These are phyloP conservation scores for Portevinia maculata DNA, from an alignment of 2,888 invertebrate species.

Conservation along the genomic window DNA sequence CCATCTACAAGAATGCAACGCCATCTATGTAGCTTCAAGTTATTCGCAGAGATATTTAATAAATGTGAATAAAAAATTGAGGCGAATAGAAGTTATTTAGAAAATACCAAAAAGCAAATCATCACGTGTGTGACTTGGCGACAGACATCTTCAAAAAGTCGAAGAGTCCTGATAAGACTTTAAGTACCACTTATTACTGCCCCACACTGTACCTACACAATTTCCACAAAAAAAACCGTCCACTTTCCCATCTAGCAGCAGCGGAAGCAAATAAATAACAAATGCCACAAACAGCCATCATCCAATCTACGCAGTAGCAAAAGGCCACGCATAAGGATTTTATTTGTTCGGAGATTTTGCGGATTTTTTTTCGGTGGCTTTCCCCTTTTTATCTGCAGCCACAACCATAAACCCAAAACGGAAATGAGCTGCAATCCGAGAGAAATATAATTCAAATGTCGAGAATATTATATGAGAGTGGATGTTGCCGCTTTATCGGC, in stretches of 20 bases:
- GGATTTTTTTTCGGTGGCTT: constrained; percentile 17
- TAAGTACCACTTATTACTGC: background rate
- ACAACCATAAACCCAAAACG: constrained; percentile 54
- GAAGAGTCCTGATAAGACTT: no score
- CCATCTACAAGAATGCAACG: no score
- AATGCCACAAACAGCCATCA: constrained; percentile 20
- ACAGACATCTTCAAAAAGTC: no score
- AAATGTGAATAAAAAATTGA: no score
- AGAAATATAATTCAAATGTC: constrained; percentile 61
- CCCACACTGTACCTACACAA: background rate
- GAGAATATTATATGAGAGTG: constrained; percentile 30
- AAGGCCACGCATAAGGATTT: constrained; percentile 21
- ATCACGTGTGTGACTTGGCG: no score
- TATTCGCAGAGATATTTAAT: no score
- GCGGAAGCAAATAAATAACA: constrained; percentile 42
- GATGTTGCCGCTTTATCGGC: constrained; percentile 56
- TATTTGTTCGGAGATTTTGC: constrained; percentile 38
- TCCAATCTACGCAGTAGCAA: constrained; percentile 20
- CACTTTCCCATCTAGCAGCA: constrained; percentile 6
- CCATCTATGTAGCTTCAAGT: no score
- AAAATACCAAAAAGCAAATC: no score
- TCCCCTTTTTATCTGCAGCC: constrained; percentile 15
- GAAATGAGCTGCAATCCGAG: constrained; percentile 69
- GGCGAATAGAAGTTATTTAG: no score
- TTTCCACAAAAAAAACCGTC: background rate